Evolutionary conservation across 2,113 vertebrate genomes (phyloP), one percentile per base, ranked within the genome.

Genomic region (Ptilorrhoa leucosticta): DNA sequence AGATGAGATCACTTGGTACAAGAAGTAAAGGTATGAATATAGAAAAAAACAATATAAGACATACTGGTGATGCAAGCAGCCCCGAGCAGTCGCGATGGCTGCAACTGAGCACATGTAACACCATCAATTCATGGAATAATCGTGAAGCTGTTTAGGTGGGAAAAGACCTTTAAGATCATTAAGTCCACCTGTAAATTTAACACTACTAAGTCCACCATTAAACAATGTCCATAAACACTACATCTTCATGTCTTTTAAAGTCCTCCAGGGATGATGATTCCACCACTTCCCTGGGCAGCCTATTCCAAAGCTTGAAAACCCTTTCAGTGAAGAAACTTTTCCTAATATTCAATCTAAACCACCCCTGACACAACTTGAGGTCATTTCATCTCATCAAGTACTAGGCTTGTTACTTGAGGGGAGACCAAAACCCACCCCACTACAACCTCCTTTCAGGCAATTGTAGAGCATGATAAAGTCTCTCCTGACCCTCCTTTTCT

Each of bases 81-180:
- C 19, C 17, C 28, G 90, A 12, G 2, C 8, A 66, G 39, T 13
- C 2, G 0, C 2, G 0, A 39, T 3, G 63, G 50, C 12, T 5
- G 1, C 65, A 83, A 9, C 26, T 66, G 17, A 81, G 57, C 44
- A 54, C 31, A 27, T 2, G 5, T 48, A 85, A 53, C n/a, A 72
- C 1, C 24, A 64, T 10, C 42, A 57, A 19, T n/a, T 82, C 39
- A 15, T 53, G 50, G 39, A 58, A 71, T 16, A 71, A 83, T 30
- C 78, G 47, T 2, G 24, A 35, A 66, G 39, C 30, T 28, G 10
- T 58, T 61, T 39, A 37, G 10, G 19, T 48, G 30, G 23, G 23
- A 72, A 60, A 88, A 77, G 12, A 58, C 18, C 44, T 65, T 35
- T 33, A 45, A 37, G 23, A 30, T 23, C 45, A 39, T 28, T 19